A percentile compares a stretch with the other conserved stretches of the same genome.
These are phyloP conservation scores for Drosophila maculinotata DNA, from an alignment of 2,888 invertebrate species.

Conservation along the genomic window DNA sequence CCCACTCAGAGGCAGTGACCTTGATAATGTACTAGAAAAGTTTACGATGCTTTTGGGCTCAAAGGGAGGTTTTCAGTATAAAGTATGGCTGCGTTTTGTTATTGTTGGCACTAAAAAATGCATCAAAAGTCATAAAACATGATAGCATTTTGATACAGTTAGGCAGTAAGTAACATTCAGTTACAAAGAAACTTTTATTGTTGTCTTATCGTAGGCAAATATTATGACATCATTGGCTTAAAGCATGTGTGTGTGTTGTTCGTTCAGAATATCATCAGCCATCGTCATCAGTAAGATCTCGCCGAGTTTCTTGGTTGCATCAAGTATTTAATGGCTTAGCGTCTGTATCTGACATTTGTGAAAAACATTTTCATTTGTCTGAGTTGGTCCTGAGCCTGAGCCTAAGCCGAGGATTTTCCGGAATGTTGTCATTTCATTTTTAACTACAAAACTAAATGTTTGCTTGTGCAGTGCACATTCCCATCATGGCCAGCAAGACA, in stretches of 20 bases:
- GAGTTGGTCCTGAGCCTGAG: slow-evolving; percentile 27
- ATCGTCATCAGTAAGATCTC: too few relatives aligned
- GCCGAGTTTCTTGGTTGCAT: not conserved
- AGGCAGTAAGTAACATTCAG: slow-evolving; percentile 2
- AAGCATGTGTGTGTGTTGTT: slow-evolving; percentile 19
- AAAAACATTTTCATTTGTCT: slow-evolving; percentile 61
- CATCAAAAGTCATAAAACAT: slow-evolving; percentile 50
- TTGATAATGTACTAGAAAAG: slow-evolving; percentile 45
- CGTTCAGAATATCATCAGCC: slow-evolving; percentile 11
- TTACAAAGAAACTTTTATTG: slow-evolving; percentile 18
- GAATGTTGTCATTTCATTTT: slow-evolving; percentile 52
- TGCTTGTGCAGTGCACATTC: slow-evolving; percentile 25
- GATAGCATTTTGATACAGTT: slow-evolving; percentile 53
- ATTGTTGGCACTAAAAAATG: slow-evolving; percentile 57
- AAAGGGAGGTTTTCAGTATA: not conserved
- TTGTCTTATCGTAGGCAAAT: slow-evolving; percentile 49
- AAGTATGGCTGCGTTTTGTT: slow-evolving; percentile 7
- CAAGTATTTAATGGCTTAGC: not conserved
- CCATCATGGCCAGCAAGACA: slow-evolving; percentile 34
- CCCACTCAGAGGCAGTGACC: slow-evolving; percentile 14
- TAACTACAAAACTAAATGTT: slow-evolving; percentile 63
- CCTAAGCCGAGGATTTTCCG: slow-evolving; percentile 34
- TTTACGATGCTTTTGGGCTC: slow-evolving; percentile 45
- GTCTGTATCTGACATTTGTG: slow-evolving; percentile 49
- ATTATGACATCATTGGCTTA: slow-evolving; percentile 48